Evolutionary conservation across 2,113 vertebrate species (phyloP).

Genomic region (Etia nguti): DNA sequence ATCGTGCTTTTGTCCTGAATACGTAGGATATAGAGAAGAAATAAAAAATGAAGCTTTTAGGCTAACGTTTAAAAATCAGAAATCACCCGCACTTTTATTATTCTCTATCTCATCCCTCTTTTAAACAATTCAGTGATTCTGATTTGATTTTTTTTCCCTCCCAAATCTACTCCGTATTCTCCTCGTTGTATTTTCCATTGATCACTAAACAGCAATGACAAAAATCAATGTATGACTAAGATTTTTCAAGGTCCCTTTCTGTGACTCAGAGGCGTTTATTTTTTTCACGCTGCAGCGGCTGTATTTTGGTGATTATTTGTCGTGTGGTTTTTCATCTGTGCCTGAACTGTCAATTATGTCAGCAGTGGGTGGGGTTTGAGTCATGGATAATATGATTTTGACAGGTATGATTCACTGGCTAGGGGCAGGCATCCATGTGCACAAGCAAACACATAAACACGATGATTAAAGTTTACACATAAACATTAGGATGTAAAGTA

Average conservation of each 20-base stretch:
- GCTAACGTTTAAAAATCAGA: not conserved
- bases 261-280: constrained; percentile 45
- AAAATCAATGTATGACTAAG: constrained; percentile 13
- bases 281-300: constrained; percentile 21
- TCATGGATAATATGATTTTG: constrained; percentile 46
- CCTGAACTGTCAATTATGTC: constrained; percentile 50
- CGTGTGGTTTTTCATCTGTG: constrained; percentile 51
- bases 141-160: not conserved
- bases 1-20: constrained; percentile 35
- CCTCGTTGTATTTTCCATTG: not conserved
- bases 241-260: constrained; percentile 58
- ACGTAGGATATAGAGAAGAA: not conserved
- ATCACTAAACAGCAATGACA: not conserved
- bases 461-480: not conserved
- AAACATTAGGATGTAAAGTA: not conserved
- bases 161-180: not conserved
- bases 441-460: not conserved
- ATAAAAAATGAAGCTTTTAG: not conserved
- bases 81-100: not conserved
- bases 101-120: not conserved
- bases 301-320: constrained; percentile 34
- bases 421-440: not conserved
- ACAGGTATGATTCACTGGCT: constrained; percentile 64
- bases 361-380: constrained; percentile 46
- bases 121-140: not conserved